A percentile compares a stretch with the other conserved stretches of the same genome.
Evolutionary conservation across 35 echinoderm and acorn worm genomes (phyloP).

Genomic region (Nesometra sesokonis): DNA sequence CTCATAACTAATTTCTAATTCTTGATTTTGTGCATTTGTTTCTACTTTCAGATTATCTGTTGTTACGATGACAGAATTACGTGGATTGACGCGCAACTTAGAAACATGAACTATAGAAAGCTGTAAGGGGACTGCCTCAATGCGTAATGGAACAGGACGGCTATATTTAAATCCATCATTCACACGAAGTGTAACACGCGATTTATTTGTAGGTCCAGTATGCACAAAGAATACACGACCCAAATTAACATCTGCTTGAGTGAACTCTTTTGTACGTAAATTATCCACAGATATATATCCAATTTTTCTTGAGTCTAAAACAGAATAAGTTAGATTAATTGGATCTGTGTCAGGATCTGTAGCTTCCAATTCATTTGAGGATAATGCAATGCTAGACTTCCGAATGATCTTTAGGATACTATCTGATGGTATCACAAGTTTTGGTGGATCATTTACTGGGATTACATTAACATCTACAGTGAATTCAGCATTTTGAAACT

Average conservation of each 20-base stretch:
- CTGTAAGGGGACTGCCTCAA: conserved; percentile 49
- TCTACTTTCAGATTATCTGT: conserved; percentile 35
- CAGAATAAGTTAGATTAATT: conserved; percentile 32
- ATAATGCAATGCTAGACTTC: conserved; percentile 28
- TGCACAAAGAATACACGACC: conserved; percentile 66
- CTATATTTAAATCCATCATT: conserved; percentile 53
- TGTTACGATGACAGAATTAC: conserved; percentile 21
- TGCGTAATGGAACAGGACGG: conserved; percentile 59
- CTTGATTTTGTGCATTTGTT: conserved; percentile 60
- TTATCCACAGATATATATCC: not conserved
- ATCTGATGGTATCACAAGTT: conserved; percentile 53
- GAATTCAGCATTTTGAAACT: not conserved
- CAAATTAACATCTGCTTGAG: conserved; percentile 70
- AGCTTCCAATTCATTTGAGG: conserved; percentile 28
- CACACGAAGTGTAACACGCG: conserved; percentile 64
- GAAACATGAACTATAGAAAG: conserved; percentile 47
- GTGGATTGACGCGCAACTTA: conserved; percentile 49
- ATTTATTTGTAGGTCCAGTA: conserved; percentile 49
- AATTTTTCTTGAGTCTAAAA: conserved; percentile 26
- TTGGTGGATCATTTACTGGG: conserved; percentile 84
- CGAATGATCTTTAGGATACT: conserved; percentile 56
- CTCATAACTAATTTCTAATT: conserved; percentile 36
- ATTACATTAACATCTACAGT: conserved; percentile 28
- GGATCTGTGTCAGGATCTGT: conserved; percentile 68
- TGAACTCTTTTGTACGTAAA: conserved; percentile 28